Percentiles rank a stretch among this genome's conserved stretches.
Conservation (phyloP, 2,113 vertebrate genomes). For the Dipodomys stephensi region DNA sequence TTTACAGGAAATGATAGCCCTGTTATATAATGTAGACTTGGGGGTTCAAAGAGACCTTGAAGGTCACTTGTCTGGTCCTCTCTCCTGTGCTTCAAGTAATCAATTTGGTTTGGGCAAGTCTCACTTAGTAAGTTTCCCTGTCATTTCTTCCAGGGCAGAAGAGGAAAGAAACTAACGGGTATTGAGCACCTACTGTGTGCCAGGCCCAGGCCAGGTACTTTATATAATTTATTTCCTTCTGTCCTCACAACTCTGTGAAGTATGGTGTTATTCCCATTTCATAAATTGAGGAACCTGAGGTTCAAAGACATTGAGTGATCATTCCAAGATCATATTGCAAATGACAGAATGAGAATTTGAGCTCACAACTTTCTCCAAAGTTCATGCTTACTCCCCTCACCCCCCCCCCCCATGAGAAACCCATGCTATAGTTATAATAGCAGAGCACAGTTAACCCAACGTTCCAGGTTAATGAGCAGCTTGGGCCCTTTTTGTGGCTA, state of each 20-base stretch:
- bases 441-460: background rate
- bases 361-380: conserved; percentile 56
- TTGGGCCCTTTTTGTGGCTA: conserved; percentile 14
- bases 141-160: conserved; percentile 82
- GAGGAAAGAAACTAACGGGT: conserved; percentile 84
- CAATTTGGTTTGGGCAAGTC: conserved; percentile 75
- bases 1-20: conserved; percentile 44
- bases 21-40: background rate
- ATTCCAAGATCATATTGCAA: conserved; percentile 58
- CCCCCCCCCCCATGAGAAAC: background rate
- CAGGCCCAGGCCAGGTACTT: conserved; percentile 83
- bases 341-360: conserved; percentile 67
- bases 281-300: conserved; percentile 69
- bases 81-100: conserved; percentile 74
- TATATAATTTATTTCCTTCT: conserved; percentile 82
- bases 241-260: conserved; percentile 77
- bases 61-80: conserved; percentile 64
- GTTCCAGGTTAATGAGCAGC: background rate
- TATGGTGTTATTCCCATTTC: conserved; percentile 77
- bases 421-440: conserved; percentile 18
- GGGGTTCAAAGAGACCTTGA: conserved; percentile 50
- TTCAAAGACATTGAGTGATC: conserved; percentile 58
- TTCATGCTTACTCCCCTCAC: conserved; percentile 43
- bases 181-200: conserved; percentile 82
- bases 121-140: conserved; percentile 83